A percentile compares a stretch with the other conserved stretches of the same genome.
Conservation (phyloP, 2,113 vertebrate species). For the Taurulus bubalis region DNA sequence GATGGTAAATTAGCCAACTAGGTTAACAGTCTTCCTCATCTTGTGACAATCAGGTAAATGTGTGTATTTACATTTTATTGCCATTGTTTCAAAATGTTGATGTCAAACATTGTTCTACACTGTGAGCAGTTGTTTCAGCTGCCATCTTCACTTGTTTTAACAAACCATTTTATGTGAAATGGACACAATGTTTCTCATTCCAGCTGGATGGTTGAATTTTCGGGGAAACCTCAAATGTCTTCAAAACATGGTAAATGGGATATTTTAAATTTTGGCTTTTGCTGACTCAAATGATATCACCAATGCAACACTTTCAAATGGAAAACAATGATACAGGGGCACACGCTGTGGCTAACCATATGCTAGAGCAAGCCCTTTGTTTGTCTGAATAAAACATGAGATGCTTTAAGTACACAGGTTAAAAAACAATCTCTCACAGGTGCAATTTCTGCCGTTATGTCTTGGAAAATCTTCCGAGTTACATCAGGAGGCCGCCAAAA, state of each 20-base stretch:
- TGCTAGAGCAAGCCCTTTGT: neutral
- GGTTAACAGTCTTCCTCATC: neutral
- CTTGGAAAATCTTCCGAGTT: slow-evolving; percentile 8
- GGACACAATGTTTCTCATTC: neutral
- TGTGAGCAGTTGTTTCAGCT: neutral
- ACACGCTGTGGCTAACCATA: neutral
- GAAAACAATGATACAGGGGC: neutral
- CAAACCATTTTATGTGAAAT: neutral
- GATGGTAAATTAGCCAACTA: neutral
- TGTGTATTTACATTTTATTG: neutral
- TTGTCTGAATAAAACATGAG: slow-evolving; percentile 2
- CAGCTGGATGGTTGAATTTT: neutral
- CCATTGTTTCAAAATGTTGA: neutral
- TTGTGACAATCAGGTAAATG: neutral
- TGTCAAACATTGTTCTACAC: neutral
- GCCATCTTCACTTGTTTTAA: neutral
- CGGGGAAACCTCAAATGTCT: neutral
- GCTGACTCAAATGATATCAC: neutral
- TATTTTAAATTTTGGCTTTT: neutral
- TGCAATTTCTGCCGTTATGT: slow-evolving; percentile 29
- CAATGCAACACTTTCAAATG: neutral
- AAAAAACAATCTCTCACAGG: slow-evolving; percentile 11
- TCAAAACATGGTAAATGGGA: neutral
- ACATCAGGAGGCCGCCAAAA: slow-evolving; percentile 18
- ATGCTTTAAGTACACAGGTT: neutral